These are phyloP conservation scores for Sinelater perroti DNA, from an alignment of 2,888 invertebrate species.

Conservation along the genomic window DNA sequence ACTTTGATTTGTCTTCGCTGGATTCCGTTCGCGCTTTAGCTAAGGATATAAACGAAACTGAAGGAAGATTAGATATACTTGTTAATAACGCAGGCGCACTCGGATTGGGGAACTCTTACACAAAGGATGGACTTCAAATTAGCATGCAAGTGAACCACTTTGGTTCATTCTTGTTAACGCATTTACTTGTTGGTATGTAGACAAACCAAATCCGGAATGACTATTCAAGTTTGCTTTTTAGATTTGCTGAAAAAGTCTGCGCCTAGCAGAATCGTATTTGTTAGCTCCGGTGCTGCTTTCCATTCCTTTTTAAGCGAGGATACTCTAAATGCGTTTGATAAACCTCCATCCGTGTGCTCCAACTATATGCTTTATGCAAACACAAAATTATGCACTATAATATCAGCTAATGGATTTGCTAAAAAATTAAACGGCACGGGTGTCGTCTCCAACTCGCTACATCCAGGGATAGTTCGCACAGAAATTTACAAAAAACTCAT, in stretches of 20 bases:
- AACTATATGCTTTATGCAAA: conserved; percentile 48
- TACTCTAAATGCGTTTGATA: too few relatives aligned
- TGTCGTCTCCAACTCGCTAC: conserved; percentile 55
- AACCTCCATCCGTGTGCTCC: conserved; percentile 56
- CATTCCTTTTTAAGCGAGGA: too few relatives aligned
- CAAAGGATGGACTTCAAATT: conserved; percentile 68
- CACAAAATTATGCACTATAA: conserved; percentile 56
- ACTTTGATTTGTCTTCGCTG: conserved; percentile 64
- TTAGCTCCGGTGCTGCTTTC: conserved; percentile 44
- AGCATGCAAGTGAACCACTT: conserved; percentile 73
- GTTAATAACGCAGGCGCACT: conserved; percentile 67
- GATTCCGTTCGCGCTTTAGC: conserved; percentile 66
- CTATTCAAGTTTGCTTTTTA: conserved; percentile 50
- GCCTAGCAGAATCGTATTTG: conserved; percentile 47
- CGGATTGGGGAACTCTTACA: conserved; percentile 59
- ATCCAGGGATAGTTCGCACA: conserved; percentile 56
- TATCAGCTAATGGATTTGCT: conserved; percentile 56
- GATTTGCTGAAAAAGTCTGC: conserved; percentile 61
- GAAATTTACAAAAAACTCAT: conserved; percentile 44
- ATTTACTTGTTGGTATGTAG: conserved; percentile 24
- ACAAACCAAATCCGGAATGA: not conserved
- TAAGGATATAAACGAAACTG: conserved; percentile 63
- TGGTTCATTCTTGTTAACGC: conserved; percentile 61
- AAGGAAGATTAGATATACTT: conserved; percentile 67
- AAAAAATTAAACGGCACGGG: conserved; percentile 50